These are phyloP conservation scores for Cheilosia variabilis DNA, from an alignment of 2,888 invertebrate genomes.

Conservation along the genomic window DNA sequence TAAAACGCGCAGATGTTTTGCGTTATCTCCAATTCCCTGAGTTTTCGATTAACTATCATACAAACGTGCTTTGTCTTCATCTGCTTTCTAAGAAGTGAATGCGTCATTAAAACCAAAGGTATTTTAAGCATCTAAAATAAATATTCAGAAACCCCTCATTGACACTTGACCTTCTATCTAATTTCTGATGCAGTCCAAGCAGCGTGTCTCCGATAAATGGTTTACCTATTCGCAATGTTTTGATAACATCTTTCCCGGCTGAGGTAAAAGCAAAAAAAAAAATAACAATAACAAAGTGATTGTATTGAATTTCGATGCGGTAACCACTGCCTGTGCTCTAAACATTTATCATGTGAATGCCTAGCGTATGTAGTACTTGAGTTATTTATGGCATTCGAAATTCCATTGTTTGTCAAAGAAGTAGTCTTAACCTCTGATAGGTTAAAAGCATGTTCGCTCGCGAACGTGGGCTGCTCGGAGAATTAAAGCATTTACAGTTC, in stretches of 20 bases:
- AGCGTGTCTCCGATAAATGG: conserved; percentile 10
- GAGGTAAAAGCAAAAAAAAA: conserved; percentile 30
- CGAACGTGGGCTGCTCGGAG: not conserved
- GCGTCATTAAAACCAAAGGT: conserved; percentile 28
- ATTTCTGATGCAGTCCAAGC: conserved; percentile 37
- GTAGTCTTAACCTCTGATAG: conserved; percentile 8
- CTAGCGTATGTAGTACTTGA: conserved; percentile 8
- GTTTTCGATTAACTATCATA: not conserved
- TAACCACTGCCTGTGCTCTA: conserved; percentile 11
- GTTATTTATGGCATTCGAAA: conserved; percentile 58
- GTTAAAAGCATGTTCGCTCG: conserved; percentile 16
- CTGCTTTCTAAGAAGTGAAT: not conserved
- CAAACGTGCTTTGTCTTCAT: not conserved
- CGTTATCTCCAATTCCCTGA: conserved; percentile 48
- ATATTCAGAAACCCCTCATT: conserved; percentile 30
- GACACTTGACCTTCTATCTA: conserved; percentile 26
- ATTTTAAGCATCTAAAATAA: conserved; percentile 35
- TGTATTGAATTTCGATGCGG: conserved; percentile 30
- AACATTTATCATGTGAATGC: conserved; percentile 55
- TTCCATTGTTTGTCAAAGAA: conserved; percentile 12
- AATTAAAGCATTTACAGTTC: not conserved
- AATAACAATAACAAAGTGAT: conserved; percentile 32
- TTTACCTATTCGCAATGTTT: conserved; percentile 15
- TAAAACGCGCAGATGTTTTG: conserved; percentile 59
- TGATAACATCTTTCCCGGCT: conserved; percentile 8